Conservation (phyloP, 2,888 invertebrate genomes). For the Gari tellinella region DNA sequence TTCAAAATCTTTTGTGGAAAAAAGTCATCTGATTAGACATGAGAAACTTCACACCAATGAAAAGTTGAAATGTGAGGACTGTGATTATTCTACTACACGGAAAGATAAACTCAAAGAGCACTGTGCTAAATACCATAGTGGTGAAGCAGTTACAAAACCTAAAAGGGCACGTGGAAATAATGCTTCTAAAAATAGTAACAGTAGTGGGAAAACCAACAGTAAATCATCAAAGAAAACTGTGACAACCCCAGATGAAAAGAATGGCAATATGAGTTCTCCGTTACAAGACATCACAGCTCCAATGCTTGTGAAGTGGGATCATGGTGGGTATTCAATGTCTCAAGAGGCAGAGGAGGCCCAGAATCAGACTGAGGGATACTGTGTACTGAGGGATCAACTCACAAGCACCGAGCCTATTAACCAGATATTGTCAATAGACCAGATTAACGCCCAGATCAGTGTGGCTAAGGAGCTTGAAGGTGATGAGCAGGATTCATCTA, state of each 20-base stretch:
- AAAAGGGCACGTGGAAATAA: slow-evolving; percentile 46
- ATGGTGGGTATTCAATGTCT: slow-evolving; percentile 58
- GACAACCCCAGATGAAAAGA: slow-evolving; percentile 7
- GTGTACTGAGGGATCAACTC: slow-evolving; percentile 48
- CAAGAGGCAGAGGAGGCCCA: slow-evolving; percentile 16
- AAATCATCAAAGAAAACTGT: slow-evolving; percentile 26
- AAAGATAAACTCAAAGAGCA: slow-evolving; percentile 89
- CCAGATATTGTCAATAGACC: slow-evolving; percentile 42
- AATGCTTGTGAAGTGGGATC: slow-evolving; percentile 57
- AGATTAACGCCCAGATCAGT: slow-evolving; percentile 34
- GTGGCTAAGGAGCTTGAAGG: slow-evolving; percentile 7
- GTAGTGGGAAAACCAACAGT: too few relatives aligned
- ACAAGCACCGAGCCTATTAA: slow-evolving; percentile 21
- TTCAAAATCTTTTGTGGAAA: slow-evolving; percentile 88
- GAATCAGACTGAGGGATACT: slow-evolving; percentile 28
- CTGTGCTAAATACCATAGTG: slow-evolving; percentile 85
- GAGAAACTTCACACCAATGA: slow-evolving; percentile 88
- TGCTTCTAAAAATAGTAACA: slow-evolving; percentile 19
- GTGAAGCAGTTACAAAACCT: slow-evolving; percentile 61
- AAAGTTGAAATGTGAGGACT: slow-evolving; percentile 88
- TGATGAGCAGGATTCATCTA: background rate
- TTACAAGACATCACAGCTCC: slow-evolving; percentile 32
- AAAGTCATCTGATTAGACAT: slow-evolving; percentile 88
- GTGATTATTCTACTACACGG: slow-evolving; percentile 88
- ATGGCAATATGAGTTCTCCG: background rate